A percentile compares a stretch with the other conserved stretches of the same genome.
Conservation (phyloP, 53 echinoderm and acorn worm genomes). For the Stichopus horrens region DNA sequence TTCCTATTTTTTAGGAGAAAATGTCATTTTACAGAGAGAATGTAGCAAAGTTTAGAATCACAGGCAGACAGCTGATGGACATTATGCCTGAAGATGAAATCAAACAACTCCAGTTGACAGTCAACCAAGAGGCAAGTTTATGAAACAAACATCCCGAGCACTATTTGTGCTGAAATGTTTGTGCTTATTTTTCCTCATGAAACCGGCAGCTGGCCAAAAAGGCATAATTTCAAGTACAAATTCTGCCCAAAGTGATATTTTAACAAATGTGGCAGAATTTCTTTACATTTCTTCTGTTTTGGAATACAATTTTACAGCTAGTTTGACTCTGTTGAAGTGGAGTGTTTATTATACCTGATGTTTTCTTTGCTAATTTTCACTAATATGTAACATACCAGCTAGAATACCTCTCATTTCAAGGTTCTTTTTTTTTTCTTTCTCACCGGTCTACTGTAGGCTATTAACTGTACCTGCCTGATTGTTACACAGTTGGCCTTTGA, state of each 20-base stretch:
- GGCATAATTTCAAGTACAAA: no score
- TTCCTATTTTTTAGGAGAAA: background rate
- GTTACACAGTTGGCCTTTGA: conserved; percentile 31
- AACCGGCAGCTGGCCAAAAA: no score
- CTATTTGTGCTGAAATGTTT: no score
- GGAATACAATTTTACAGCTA: no score
- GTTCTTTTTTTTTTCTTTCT: background rate
- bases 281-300: no score
- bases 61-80: conserved; percentile 20
- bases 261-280: no score
- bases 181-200: no score
- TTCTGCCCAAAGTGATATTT: no score
- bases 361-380: no score
- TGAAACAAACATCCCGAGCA: background rate
- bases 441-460: background rate
- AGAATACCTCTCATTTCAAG: background rate
- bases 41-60: background rate
- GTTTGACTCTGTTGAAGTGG: no score
- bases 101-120: background rate
- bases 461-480: conserved; percentile 25
- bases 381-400: background rate
- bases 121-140: background rate
- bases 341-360: no score
- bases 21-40: conserved; percentile 25
- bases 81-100: conserved; percentile 31